phyloP scores from a whole-genome alignment of 92 coral and sea anemone genomes.

The Heteractis magnifica region DNA sequence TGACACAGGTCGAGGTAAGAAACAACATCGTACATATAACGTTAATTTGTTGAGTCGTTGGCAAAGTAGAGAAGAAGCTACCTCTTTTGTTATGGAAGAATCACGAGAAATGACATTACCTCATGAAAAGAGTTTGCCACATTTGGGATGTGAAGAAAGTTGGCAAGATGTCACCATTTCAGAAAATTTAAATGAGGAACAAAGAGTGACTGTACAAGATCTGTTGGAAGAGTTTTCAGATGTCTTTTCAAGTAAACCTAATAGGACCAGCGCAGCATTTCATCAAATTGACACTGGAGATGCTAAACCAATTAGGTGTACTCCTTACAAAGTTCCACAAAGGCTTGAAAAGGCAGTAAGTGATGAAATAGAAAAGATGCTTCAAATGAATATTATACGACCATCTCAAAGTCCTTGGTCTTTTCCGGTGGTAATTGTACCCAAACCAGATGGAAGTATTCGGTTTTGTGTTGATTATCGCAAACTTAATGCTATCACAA shows the following conservation, averaged over 20 bases:
- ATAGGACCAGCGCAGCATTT: slow-evolving; percentile 13
- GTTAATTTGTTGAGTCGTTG: slow-evolving; percentile 37
- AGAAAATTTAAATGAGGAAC: slow-evolving; percentile 14
- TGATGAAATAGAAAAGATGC: slow-evolving; percentile 49
- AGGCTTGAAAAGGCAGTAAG: slow-evolving; percentile 41
- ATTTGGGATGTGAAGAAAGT: slow-evolving; percentile 20
- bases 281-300: slow-evolving; percentile 40
- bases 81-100: slow-evolving; percentile 22
- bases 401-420: slow-evolving; percentile 56
- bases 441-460: slow-evolving; percentile 50
- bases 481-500: slow-evolving; percentile 33
- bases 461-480: slow-evolving; percentile 53
- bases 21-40: slow-evolving; percentile 37
- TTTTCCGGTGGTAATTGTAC: slow-evolving; percentile 48
- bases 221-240: slow-evolving; percentile 28
- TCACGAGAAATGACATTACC: slow-evolving; percentile 25
- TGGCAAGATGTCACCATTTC: slow-evolving; percentile 36
- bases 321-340: slow-evolving; percentile 49
- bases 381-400: slow-evolving; percentile 46
- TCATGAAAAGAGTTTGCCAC: slow-evolving; percentile 33
- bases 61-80: slow-evolving; percentile 38
- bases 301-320: slow-evolving; percentile 36
- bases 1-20: slow-evolving; percentile 25
- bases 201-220: slow-evolving; percentile 1
- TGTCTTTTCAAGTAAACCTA: slow-evolving; percentile 26